Conservation (phyloP, 2,797 vertebrate species). For the Knipowitschia caucasica region DNA sequence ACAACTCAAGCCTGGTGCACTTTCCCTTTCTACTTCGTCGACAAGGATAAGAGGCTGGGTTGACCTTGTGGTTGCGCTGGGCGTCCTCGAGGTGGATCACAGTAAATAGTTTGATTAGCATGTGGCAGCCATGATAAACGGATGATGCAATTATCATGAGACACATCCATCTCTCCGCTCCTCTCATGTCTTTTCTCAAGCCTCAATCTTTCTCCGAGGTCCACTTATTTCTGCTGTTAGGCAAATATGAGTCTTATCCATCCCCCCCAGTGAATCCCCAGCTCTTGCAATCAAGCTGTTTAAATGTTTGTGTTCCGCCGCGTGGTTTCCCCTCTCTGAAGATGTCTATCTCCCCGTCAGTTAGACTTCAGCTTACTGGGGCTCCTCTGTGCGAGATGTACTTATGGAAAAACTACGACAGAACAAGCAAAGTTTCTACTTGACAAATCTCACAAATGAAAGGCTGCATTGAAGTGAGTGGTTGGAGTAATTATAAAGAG, state of each 20-base stretch:
- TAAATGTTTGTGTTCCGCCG: constrained; percentile 68
- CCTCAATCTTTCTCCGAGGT: constrained; percentile 37
- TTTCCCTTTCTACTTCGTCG: constrained; percentile 5
- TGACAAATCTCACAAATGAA: constrained; percentile 17
- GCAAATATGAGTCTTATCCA: constrained; percentile 49
- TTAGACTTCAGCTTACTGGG: constrained; percentile 7
- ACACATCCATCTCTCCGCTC: constrained; percentile 29
- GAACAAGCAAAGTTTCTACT: constrained; percentile 15
- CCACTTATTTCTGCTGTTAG: constrained; percentile 48
- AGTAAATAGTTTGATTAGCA: constrained; percentile 34
- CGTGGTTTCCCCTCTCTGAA: constrained; percentile 14
- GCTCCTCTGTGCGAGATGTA: constrained; percentile 23
- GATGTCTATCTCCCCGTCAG: constrained; percentile 17
- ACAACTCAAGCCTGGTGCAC: constrained; percentile 5
- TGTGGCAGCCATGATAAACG: constrained; percentile 40
- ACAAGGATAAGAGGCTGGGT: constrained; percentile 6
- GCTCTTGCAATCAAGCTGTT: constrained; percentile 64
- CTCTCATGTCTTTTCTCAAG: constrained; percentile 20
- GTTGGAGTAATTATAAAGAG: not conserved
- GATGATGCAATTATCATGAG: constrained; percentile 56
- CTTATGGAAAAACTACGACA: constrained; percentile 38
- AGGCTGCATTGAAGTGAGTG: constrained; percentile 17
- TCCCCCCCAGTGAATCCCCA: constrained; percentile 23
- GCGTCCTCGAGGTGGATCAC: constrained; percentile 12
- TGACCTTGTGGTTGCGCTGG: constrained; percentile 47